Evolutionary conservation across 1,140 invertebrate genomes (phyloP).

Genomic region (Chionoecetes opilio): DNA sequence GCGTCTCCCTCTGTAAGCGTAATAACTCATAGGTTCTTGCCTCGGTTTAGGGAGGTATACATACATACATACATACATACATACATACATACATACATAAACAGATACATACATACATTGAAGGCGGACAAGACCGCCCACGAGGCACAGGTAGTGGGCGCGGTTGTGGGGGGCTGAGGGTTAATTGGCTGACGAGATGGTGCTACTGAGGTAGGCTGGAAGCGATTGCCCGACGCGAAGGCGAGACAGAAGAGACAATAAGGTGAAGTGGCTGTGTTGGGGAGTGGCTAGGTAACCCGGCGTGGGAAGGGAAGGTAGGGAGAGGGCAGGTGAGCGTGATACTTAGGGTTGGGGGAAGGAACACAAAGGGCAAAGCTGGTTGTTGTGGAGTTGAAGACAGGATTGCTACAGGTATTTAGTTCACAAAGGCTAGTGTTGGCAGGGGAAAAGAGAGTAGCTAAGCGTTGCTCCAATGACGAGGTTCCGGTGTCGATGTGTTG

Average conservation of each 20-base stretch:
- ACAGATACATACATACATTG: too few relatives aligned
- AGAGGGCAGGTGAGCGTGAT: not conserved
- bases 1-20: too few relatives aligned
- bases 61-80: too few relatives aligned
- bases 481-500: too few relatives aligned
- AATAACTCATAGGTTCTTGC: not conserved
- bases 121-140: not conserved
- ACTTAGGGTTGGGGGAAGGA: not conserved
- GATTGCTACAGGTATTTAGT: not conserved
- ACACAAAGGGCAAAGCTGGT: not conserved
- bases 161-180: not conserved
- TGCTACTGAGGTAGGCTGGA: not conserved
- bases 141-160: not conserved
- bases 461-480: not conserved
- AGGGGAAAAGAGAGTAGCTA: not conserved
- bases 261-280: not conserved
- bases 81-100: too few relatives aligned
- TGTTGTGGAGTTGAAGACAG: not conserved
- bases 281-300: not conserved
- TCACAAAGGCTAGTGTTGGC: not conserved
- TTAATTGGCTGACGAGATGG: not conserved
- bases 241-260: constrained; percentile 1
- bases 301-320: too few relatives aligned
- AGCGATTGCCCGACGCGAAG: not conserved
- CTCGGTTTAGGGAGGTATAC: not conserved